A percentile compares a stretch with the other conserved stretches of the same genome.
These are phyloP conservation scores for Zaprionus vittiger DNA, from an alignment of 1,140 invertebrate species.

Conservation along the genomic window DNA sequence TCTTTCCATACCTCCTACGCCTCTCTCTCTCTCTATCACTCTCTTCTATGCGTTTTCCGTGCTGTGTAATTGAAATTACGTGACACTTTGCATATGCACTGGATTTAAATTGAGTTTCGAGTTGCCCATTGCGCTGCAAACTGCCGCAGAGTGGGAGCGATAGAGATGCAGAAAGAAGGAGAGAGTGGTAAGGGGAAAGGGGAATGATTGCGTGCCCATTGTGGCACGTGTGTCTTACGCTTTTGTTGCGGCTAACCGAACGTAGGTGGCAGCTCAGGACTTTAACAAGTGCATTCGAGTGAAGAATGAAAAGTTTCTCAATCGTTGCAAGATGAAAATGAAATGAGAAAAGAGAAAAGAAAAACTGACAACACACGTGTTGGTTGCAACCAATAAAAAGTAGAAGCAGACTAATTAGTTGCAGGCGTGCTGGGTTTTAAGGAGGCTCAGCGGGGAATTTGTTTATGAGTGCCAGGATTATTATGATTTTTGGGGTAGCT, in stretches of 20 bases:
- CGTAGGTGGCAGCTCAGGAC: constrained; percentile 50
- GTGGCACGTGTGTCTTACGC: constrained; percentile 64
- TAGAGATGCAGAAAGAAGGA: not conserved
- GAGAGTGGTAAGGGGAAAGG: not conserved
- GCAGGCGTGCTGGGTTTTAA: constrained; percentile 37
- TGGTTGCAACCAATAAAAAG: constrained; percentile 33
- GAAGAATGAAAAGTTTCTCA: constrained; percentile 34
- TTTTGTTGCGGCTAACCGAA: constrained; percentile 51
- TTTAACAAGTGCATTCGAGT: constrained; percentile 71
- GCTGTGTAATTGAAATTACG: constrained; percentile 81
- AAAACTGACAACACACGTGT: constrained; percentile 43
- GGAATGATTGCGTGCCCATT: constrained; percentile 54
- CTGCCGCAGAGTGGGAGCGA: not conserved
- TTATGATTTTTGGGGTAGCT: constrained; percentile 24
- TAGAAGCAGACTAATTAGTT: constrained; percentile 61
- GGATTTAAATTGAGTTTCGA: constrained; percentile 80
- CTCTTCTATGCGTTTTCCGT: constrained; percentile 46
- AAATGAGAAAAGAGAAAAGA: constrained; percentile 1
- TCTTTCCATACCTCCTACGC: not conserved
- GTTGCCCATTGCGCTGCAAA: constrained; percentile 55
- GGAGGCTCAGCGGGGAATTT: constrained; percentile 17
- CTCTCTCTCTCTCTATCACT: constrained; percentile 21
- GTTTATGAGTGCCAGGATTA: constrained; percentile 32
- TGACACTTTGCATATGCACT: constrained; percentile 81
- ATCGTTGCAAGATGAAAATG: constrained; percentile 18